Evolutionary conservation across 92 coral and sea anemone species (phyloP).

Genomic region (Micromussa lordhowensis): DNA sequence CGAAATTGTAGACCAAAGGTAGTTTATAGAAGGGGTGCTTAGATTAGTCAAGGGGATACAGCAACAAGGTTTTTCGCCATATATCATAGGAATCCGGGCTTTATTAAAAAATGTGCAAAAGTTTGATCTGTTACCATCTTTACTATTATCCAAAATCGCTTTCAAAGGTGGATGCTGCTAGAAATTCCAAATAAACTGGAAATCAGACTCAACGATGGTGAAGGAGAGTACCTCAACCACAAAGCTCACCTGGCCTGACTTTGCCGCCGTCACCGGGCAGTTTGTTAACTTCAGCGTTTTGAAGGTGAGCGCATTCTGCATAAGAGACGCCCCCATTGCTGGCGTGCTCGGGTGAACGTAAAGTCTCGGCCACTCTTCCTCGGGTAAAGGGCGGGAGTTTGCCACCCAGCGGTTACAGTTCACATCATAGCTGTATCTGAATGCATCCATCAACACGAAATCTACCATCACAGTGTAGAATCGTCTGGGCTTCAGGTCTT

Average conservation of each 20-base stretch:
- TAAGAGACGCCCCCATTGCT: constrained; percentile 22
- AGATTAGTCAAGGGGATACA: no score
- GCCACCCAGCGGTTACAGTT: constrained; percentile 10
- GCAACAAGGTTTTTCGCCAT: no score
- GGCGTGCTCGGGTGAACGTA: constrained; percentile 42
- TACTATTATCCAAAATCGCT: no score
- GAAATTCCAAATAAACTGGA: no score
- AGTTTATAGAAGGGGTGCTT: no score
- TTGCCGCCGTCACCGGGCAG: constrained; percentile 11
- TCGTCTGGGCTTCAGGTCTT: constrained; percentile 31
- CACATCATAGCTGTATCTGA: constrained; percentile 28
- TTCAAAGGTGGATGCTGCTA: no score
- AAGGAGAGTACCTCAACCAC: not conserved
- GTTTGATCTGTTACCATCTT: no score
- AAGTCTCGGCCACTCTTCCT: constrained; percentile 6
- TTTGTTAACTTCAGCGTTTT: constrained; percentile 28
- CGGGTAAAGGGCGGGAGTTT: not conserved
- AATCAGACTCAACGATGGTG: no score
- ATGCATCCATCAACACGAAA: constrained; percentile 18
- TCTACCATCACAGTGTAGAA: constrained; percentile 44
- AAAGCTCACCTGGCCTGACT: constrained; percentile 8
- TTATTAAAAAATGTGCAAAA: no score
- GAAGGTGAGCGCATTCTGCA: constrained; percentile 23
- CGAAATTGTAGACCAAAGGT: no score
- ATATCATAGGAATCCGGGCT: no score